Conservation (phyloP, 2,888 invertebrate species). For the Scrobipalpa atriplicella region DNA sequence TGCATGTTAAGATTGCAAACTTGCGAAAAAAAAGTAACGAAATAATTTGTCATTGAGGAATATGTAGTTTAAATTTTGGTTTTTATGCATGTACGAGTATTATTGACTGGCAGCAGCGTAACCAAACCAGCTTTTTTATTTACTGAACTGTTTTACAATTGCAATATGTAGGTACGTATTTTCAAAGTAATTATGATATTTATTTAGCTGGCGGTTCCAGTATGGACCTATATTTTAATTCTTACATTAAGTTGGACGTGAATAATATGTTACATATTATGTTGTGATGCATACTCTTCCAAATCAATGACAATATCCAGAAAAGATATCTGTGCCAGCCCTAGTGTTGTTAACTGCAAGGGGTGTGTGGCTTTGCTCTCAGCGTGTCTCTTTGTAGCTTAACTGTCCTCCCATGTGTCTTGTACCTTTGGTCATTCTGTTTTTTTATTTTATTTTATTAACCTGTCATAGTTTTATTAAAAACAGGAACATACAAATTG, state of each 20-base stretch:
- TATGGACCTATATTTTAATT: no score
- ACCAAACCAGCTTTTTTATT: not conserved
- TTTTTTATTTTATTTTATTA: not conserved
- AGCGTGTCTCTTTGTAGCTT: slow-evolving; percentile 15
- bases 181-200: no score
- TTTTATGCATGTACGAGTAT: no score
- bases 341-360: slow-evolving; percentile 18
- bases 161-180: no score
- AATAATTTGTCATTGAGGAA: no score
- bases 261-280: no score
- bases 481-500: slow-evolving; percentile 1
- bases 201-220: no score
- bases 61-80: no score
- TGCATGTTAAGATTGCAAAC: not conserved
- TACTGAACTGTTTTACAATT: not conserved
- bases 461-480: not conserved
- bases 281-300: no score
- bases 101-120: not conserved
- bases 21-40: not conserved
- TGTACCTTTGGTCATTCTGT: not conserved
- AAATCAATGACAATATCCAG: not conserved
- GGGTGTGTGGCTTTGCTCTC: slow-evolving; percentile 19
- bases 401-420: slow-evolving; percentile 20
- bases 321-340: slow-evolving; percentile 33
- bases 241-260: no score